phyloP scores from a whole-genome alignment of 2,888 invertebrate species.

The Erannis defoliaria region DNA sequence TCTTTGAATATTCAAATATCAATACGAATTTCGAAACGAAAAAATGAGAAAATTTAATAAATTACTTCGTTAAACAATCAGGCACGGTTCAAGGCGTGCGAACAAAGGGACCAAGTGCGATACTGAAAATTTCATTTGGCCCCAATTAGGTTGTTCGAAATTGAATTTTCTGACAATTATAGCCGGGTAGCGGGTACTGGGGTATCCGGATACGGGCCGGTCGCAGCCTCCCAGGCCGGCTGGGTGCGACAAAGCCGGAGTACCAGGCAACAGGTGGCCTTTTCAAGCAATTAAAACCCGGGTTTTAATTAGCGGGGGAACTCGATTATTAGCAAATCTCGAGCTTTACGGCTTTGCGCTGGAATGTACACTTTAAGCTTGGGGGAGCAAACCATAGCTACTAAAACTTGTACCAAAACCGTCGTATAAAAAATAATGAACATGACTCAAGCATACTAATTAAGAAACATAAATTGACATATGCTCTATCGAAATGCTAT shows the following conservation, averaged over 20 bases:
- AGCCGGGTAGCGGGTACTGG: conserved; percentile 49
- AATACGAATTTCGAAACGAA: conserved; percentile 38
- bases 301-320: conserved; percentile 85
- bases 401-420: conserved; percentile 39
- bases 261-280: conserved; percentile 81
- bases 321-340: conserved; percentile 82
- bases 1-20: conserved; percentile 45
- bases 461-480: conserved; percentile 38
- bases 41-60: conserved; percentile 71
- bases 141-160: conserved; percentile 79
- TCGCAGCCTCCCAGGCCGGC: conserved; percentile 68
- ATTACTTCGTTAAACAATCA: conserved; percentile 77
- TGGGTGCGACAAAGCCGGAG: conserved; percentile 53
- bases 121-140: conserved; percentile 81
- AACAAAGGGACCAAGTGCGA: conserved; percentile 73
- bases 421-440: conserved; percentile 13
- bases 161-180: conserved; percentile 82
- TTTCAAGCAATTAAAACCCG: conserved; percentile 83
- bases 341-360: conserved; percentile 74
- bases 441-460: conserved; percentile 27
- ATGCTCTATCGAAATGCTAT: conserved; percentile 46
- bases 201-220: conserved; percentile 84
- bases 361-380: conserved; percentile 73
- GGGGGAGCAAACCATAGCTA: conserved; percentile 56
- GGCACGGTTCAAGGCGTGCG: conserved; percentile 65